Evolutionary conservation across 2,113 vertebrate species (phyloP).

Genomic region (Phrynocephalus versicolor): DNA sequence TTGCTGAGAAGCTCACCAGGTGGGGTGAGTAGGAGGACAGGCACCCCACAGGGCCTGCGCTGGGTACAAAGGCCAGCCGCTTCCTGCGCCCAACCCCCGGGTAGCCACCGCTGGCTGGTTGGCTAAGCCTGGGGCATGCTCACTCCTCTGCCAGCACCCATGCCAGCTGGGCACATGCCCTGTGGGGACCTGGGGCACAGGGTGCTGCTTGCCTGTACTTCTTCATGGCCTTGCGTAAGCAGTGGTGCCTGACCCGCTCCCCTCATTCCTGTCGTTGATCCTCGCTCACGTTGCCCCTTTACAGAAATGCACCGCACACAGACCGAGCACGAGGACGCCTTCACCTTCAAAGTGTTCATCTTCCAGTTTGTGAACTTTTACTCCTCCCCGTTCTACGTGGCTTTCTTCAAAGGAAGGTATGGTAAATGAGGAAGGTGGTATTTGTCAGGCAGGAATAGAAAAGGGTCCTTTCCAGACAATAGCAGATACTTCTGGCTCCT

Average conservation of each 20-base stretch:
- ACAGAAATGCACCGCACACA: constrained; percentile 85
- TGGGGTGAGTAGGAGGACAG: constrained; percentile 74
- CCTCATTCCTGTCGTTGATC: too few relatives aligned
- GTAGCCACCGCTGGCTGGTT: not conserved
- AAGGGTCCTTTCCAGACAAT: not conserved
- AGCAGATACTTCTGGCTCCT: not conserved
- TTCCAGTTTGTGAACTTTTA: constrained; percentile 87
- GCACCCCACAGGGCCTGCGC: too few relatives aligned
- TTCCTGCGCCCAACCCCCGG: not conserved
- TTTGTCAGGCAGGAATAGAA: not conserved
- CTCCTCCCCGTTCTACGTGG: constrained; percentile 82
- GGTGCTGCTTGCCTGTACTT: too few relatives aligned
- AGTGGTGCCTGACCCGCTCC: too few relatives aligned
- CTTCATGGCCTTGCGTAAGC: too few relatives aligned
- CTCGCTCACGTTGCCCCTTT: not conserved
- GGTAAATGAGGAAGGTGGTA: not conserved
- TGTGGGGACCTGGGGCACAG: not conserved
- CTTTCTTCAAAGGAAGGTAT: constrained; percentile 85
- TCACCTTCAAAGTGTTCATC: constrained; percentile 85
- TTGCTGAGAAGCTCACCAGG: constrained; percentile 82
- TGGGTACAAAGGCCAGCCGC: not conserved
- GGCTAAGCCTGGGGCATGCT: not conserved
- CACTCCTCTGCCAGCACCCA: too few relatives aligned
- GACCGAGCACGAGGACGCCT: constrained; percentile 81
- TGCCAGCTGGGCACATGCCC: not conserved